Conservation (phyloP, 2,888 invertebrate genomes). For the Zygothrica quintamaculata region DNA sequence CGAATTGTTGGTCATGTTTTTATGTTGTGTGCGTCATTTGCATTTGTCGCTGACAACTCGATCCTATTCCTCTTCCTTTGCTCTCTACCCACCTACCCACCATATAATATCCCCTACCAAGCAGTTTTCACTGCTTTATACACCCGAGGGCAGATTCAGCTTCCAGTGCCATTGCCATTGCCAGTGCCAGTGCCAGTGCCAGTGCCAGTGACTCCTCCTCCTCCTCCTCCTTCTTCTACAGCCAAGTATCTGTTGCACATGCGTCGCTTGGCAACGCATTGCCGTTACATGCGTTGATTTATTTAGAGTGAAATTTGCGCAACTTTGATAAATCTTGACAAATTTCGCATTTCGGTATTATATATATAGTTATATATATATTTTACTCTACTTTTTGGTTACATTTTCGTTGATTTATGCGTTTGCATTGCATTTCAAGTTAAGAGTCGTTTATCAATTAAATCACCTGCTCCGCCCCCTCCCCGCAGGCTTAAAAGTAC, state of each 20-base stretch:
- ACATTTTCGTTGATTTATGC: slow-evolving; percentile 17
- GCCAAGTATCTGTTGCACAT: slow-evolving; percentile 32
- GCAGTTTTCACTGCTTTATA: slow-evolving; percentile 70
- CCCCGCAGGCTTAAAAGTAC: too few species aligned
- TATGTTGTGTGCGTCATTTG: slow-evolving; percentile 54
- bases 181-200: slow-evolving; percentile 34
- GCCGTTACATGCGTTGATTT: slow-evolving; percentile 57
- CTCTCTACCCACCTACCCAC: too few species aligned
- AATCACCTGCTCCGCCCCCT: slow-evolving; percentile 9
- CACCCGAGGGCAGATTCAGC: slow-evolving; percentile 56
- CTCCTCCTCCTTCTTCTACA: too few species aligned
- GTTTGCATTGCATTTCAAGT: slow-evolving; percentile 23
- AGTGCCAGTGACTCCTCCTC: slow-evolving; percentile 6
- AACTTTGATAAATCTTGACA: slow-evolving; percentile 78
- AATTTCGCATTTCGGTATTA: slow-evolving; percentile 53
- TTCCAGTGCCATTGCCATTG: slow-evolving; percentile 20
- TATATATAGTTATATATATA: background rate
- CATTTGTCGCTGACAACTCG: slow-evolving; percentile 65
- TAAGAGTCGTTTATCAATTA: slow-evolving; percentile 8
- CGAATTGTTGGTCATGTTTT: slow-evolving; percentile 7
- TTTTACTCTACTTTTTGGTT: slow-evolving; percentile 9
- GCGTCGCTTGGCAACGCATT: slow-evolving; percentile 23
- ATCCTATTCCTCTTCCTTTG: slow-evolving; percentile 9
- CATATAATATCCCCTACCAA: slow-evolving; percentile 22
- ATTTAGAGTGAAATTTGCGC: slow-evolving; percentile 72